phyloP scores from a whole-genome alignment of 2,888 invertebrate species.

The Cryptocephalus primarius region DNA sequence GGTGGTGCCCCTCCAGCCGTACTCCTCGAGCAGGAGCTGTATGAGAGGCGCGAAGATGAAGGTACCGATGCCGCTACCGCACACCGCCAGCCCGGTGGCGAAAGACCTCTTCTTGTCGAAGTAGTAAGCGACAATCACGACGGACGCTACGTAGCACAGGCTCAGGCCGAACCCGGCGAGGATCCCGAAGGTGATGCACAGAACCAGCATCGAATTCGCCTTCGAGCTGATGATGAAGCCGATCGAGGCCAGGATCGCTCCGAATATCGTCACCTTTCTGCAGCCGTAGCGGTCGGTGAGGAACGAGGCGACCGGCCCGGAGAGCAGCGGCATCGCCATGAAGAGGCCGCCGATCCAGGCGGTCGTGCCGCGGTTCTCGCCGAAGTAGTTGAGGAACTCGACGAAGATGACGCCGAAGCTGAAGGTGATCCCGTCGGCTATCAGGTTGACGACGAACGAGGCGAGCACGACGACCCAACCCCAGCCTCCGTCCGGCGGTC shows the following conservation, averaged over 20 bases:
- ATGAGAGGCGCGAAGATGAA: constrained; percentile 77
- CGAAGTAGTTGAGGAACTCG: constrained; percentile 76
- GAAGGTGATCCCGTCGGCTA: constrained; percentile 87
- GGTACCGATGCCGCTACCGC: constrained; percentile 81
- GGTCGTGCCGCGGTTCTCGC: constrained; percentile 74
- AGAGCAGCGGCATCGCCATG: constrained; percentile 81
- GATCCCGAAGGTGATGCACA: constrained; percentile 74
- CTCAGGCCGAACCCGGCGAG: constrained; percentile 77
- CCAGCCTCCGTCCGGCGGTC: constrained; percentile 82
- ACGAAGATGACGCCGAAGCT: constrained; percentile 85
- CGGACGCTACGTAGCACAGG: constrained; percentile 80
- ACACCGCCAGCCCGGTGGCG: constrained; percentile 78
- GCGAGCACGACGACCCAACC: constrained; percentile 89
- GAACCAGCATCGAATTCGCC: constrained; percentile 62
- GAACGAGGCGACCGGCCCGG: constrained; percentile 76
- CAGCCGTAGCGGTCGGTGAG: constrained; percentile 77
- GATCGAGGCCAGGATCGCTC: constrained; percentile 60
- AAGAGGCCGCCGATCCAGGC: constrained; percentile 86
- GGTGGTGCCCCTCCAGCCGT: constrained; percentile 75
- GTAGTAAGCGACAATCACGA: constrained; percentile 83
- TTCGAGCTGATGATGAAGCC: constrained; percentile 72
- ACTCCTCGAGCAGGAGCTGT: constrained; percentile 60
- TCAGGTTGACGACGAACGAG: constrained; percentile 79
- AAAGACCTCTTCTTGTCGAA: constrained; percentile 76
- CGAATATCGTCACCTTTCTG: constrained; percentile 64